Evolutionary conservation across 2,113 vertebrate species (phyloP), one percentile per base, ranked within the genome.

Genomic region (Campylomormyrus tamandua): DNA sequence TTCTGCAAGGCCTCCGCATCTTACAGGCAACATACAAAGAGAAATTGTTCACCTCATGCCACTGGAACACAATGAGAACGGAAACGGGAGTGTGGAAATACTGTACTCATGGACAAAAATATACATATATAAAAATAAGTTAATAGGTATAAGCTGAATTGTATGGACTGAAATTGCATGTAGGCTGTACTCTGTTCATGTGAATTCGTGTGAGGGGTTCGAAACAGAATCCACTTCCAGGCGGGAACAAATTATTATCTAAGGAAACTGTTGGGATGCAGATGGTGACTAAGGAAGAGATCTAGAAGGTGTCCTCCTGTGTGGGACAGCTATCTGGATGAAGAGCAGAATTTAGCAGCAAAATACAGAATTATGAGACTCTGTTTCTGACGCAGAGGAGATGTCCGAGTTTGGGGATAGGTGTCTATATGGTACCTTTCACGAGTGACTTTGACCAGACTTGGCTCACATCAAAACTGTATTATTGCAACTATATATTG

Each of bases 31-130:
- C 77, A 70, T 52, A 27, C 89, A 92, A 58, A 89, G 87, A 90
- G 42, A 19, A 91, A 87, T 53, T 52, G 50, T 87, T 87, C 88
- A 52, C 77, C 56, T 89, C 91, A 90, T 91, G 91, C 48, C 90
- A 88, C 90, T 92, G 84, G 27, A 87, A 50, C 88, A 90, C 90
- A 86, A 86, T 74, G 84, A 5, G 62, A 62, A 53, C 87, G 83
- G 87, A 87, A 87, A 77, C 83, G 86, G 24, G 49, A 3, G 13
- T 39, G 58, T 74, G 31, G 21, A 88, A 90, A 48, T 70, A 90
- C 86, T 77, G 92, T 62, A 46, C 56, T 48, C 77, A 24, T 52
- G 31, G 74, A 39, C 48, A 58, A 52, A 89, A 15, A 53, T 84
- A n/a, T 84, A 84, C 42, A 52, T 53, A 31, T 17, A 87, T 15